These are phyloP conservation scores for Mythimna impura DNA, from an alignment of 2,888 invertebrate genomes.

Conservation along the genomic window DNA sequence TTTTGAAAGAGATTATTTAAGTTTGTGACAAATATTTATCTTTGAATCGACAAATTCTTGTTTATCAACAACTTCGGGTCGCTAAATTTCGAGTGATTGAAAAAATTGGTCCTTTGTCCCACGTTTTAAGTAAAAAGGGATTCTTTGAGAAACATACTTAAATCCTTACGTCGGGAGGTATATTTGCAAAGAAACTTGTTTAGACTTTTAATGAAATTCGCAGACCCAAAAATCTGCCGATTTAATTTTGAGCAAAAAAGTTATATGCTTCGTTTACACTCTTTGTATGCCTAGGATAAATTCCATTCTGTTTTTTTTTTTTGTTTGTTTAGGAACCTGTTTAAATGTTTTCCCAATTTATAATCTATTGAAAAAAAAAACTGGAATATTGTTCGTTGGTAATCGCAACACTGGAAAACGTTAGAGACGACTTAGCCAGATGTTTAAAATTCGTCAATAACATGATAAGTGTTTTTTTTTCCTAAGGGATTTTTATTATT, in stretches of 20 bases:
- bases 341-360: not conserved
- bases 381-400: not conserved
- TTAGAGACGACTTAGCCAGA: no score
- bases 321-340: conserved; percentile 17
- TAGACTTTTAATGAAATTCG: conserved; percentile 23
- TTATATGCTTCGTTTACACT: conserved; percentile 6
- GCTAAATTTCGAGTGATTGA: not conserved
- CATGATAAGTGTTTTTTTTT: no score
- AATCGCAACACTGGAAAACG: not conserved
- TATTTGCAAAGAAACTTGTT: conserved; percentile 3
- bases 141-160: not conserved
- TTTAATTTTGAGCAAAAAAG: conserved; percentile 12
- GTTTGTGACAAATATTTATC: not conserved
- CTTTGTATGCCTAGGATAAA: conserved; percentile 19
- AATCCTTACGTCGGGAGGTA: not conserved
- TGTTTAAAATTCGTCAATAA: no score
- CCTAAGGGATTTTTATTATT: no score
- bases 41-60: not conserved
- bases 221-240: conserved; percentile 3
- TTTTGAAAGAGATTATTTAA: conserved; percentile 11
- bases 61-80: not conserved
- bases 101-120: not conserved
- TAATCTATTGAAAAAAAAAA: not conserved
- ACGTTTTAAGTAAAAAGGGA: not conserved
- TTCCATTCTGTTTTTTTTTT: conserved; percentile 8